Evolutionary conservation across 2,888 invertebrate species (phyloP).

Genomic region (Eilema griseolum): DNA sequence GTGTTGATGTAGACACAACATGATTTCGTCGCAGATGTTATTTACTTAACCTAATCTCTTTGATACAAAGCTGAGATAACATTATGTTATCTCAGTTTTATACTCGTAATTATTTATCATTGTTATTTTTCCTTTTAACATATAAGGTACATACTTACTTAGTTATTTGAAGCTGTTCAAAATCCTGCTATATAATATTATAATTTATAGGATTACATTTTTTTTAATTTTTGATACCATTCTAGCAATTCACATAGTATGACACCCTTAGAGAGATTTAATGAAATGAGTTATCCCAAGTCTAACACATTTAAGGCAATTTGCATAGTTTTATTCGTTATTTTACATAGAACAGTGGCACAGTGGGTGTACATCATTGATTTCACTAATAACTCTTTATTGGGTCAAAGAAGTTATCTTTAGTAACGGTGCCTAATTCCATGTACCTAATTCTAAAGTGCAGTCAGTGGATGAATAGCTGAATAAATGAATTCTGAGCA

Average conservation of each 20-base stretch:
- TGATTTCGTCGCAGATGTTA: constrained; percentile 5
- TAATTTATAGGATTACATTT: no score
- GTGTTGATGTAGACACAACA: constrained; percentile 8
- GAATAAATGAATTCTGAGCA: neutral
- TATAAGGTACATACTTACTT: neutral
- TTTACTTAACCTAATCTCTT: constrained; percentile 17
- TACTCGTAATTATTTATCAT: no score
- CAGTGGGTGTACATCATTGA: neutral
- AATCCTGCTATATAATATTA: neutral
- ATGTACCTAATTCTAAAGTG: neutral
- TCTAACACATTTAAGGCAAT: no score
- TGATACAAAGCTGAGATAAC: neutral
- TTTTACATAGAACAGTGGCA: neutral
- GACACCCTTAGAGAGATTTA: no score
- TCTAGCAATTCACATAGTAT: no score
- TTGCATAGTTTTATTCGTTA: neutral
- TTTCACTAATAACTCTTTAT: no score
- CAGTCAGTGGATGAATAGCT: neutral
- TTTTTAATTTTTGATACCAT: no score
- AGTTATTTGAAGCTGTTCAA: neutral
- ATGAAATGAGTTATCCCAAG: no score
- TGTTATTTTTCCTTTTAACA: neutral
- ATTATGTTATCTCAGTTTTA: neutral
- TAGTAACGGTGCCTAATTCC: neutral
- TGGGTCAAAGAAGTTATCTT: no score